phyloP scores from a whole-genome alignment of 2,888 invertebrate genomes.

The Operophtera brumata region DNA sequence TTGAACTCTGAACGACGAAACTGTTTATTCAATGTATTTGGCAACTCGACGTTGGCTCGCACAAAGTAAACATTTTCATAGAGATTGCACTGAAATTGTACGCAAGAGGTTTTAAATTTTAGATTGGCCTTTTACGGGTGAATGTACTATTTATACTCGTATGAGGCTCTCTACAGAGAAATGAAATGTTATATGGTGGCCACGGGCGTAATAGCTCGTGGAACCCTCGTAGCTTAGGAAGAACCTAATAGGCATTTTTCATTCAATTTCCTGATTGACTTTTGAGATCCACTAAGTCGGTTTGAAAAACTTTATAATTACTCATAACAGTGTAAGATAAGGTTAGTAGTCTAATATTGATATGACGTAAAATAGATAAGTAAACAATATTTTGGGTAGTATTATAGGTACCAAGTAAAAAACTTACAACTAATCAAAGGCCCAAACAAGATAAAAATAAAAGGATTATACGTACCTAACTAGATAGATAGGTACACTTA shows the following conservation, averaged over 20 bases:
- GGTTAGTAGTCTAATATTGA: too few species aligned
- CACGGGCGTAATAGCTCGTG: background rate
- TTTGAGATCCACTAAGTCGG: too few species aligned
- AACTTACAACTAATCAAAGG: too few species aligned
- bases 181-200: background rate
- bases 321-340: too few species aligned
- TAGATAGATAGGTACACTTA: too few species aligned
- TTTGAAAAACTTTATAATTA: too few species aligned
- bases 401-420: too few species aligned
- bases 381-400: too few species aligned
- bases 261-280: background rate
- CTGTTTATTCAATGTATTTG: constrained; percentile 19
- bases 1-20: background rate
- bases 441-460: too few species aligned
- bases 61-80: constrained; percentile 29
- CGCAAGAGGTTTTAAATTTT: constrained; percentile 54
- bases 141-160: constrained; percentile 21
- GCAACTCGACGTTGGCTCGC: constrained; percentile 11
- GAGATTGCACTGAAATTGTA: constrained; percentile 29
- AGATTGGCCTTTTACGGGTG: constrained; percentile 43
- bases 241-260: background rate
- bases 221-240: background rate
- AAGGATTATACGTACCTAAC: too few species aligned
- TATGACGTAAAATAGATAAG: too few species aligned
- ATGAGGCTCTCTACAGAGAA: background rate